Percentiles rank a stretch among this genome's conserved stretches.
Conservation (phyloP, 1,140 invertebrate genomes). For the Littorina saxatilis region DNA sequence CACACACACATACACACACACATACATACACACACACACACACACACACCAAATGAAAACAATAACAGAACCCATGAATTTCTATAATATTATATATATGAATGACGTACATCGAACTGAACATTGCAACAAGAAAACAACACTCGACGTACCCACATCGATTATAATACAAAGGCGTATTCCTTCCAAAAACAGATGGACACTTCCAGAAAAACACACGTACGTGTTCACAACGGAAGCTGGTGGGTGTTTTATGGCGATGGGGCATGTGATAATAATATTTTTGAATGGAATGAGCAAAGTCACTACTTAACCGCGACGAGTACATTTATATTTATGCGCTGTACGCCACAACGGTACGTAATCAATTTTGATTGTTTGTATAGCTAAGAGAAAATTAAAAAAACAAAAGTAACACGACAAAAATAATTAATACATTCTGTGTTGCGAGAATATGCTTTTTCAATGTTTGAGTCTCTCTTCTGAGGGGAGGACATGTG, state of each 20-base stretch:
- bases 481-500: no score
- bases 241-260: neutral
- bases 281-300: no score
- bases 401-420: no score
- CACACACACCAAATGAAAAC: constrained; percentile 3
- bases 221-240: neutral
- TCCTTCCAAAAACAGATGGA: neutral
- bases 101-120: no score
- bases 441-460: no score
- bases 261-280: neutral
- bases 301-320: no score
- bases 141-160: neutral
- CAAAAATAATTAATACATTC: no score
- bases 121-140: neutral
- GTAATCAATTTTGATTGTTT: neutral
- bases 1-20: constrained; percentile 22
- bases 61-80: neutral
- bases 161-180: neutral
- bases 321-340: no score
- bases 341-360: neutral
- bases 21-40: constrained; percentile 30
- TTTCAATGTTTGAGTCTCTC: neutral
- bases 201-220: neutral
- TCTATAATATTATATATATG: no score
- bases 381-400: no score